Conservation (phyloP, 2,888 invertebrate genomes). For the Lagria hirta region DNA sequence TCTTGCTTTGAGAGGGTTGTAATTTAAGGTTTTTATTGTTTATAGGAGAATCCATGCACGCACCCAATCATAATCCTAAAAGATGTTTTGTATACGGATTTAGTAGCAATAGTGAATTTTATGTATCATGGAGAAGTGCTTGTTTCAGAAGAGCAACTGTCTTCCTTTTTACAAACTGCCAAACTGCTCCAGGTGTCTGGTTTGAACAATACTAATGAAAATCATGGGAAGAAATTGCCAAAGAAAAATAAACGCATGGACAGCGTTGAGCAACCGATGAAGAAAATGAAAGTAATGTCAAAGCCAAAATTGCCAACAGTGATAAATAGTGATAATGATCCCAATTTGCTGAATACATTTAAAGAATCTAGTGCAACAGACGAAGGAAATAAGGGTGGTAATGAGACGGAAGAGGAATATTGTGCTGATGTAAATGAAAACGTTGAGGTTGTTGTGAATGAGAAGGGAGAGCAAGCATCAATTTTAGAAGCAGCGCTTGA, state of each 20-base stretch:
- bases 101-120: slow-evolving; percentile 67
- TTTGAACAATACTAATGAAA: slow-evolving; percentile 46
- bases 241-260: slow-evolving; percentile 36
- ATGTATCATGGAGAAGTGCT: slow-evolving; percentile 75
- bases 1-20: not conserved
- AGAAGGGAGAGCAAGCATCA: slow-evolving; percentile 42
- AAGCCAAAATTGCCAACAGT: slow-evolving; percentile 19
- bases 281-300: slow-evolving; percentile 34
- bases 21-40: slow-evolving; percentile 25
- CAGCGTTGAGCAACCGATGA: slow-evolving; percentile 33
- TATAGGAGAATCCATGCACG: slow-evolving; percentile 71
- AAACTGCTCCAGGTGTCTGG: slow-evolving; percentile 69
- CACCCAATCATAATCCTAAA: slow-evolving; percentile 73
- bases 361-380: slow-evolving; percentile 2
- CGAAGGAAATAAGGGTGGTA: slow-evolving; percentile 25
- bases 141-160: slow-evolving; percentile 66
- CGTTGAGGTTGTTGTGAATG: slow-evolving; percentile 39
- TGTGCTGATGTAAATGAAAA: slow-evolving; percentile 39
- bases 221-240: slow-evolving; percentile 28
- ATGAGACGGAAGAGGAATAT: slow-evolving; percentile 26
- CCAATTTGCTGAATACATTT: slow-evolving; percentile 3
- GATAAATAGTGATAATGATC: slow-evolving; percentile 10
- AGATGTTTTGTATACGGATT: slow-evolving; percentile 67
- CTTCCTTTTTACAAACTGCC: slow-evolving; percentile 68
- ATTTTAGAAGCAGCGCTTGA: slow-evolving; percentile 51